Conservation (phyloP, 2,888 invertebrate species). For the Carabus problematicus region DNA sequence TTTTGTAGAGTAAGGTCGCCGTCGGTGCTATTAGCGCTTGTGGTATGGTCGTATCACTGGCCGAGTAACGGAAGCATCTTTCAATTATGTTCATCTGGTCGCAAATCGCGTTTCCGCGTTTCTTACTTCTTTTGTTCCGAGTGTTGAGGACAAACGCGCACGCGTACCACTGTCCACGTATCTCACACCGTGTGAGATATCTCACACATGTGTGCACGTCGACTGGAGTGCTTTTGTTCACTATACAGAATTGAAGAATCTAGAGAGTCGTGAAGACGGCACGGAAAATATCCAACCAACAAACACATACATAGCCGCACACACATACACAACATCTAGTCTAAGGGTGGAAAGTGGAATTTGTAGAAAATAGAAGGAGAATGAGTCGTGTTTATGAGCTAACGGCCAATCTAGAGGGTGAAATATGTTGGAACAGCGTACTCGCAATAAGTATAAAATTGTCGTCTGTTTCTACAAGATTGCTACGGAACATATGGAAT, state of each 20-base stretch:
- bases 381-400: no score
- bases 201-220: constrained; percentile 27
- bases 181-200: constrained; percentile 22
- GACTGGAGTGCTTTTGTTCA: constrained; percentile 30
- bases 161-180: constrained; percentile 6
- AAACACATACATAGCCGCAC: no score
- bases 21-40: constrained; percentile 21
- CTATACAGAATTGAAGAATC: constrained; percentile 24
- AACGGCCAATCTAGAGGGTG: no score
- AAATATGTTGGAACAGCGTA: no score
- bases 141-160: constrained; percentile 1
- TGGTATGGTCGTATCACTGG: neutral
- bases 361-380: no score
- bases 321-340: no score
- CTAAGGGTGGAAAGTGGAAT: no score
- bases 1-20: constrained; percentile 10
- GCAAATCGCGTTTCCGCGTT: constrained; percentile 31
- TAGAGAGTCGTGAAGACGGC: constrained; percentile 8
- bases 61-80: constrained; percentile 26
- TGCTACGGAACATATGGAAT: no score
- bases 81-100: constrained; percentile 39
- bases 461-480: no score
- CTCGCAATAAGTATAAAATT: no score
- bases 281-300: neutral
- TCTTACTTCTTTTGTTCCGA: constrained; percentile 30